These are phyloP conservation scores for Potorous gilbertii DNA, from an alignment of 2,797 vertebrate genomes.

Conservation along the genomic window DNA sequence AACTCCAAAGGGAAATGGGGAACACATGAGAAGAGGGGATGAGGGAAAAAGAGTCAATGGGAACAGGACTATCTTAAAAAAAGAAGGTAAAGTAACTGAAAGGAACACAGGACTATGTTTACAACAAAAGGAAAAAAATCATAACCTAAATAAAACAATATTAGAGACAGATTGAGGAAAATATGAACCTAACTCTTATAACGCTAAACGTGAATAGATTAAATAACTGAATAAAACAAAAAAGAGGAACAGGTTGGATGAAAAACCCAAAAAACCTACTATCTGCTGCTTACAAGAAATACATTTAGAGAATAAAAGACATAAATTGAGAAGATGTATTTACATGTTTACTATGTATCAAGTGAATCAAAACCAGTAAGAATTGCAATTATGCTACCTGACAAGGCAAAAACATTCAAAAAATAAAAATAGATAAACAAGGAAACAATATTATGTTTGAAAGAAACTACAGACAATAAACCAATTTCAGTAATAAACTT, in stretches of 20 bases:
- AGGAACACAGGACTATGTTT: not conserved
- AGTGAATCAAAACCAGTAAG: not conserved
- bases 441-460: not conserved
- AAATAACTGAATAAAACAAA: not conserved
- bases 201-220: not conserved
- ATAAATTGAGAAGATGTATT: not conserved
- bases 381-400: not conserved
- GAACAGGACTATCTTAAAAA: not conserved
- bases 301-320: not conserved
- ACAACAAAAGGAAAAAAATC: not conserved
- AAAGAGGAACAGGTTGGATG: not conserved
- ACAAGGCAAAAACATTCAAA: not conserved
- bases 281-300: not conserved
- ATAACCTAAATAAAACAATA: not conserved
- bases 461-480: not conserved
- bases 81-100: too few species aligned
- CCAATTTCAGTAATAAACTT: not conserved
- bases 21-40: not conserved
- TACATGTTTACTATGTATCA: not conserved
- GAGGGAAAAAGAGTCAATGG: not conserved
- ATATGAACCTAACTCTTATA: not conserved
- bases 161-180: not conserved
- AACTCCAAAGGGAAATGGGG: not conserved
- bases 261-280: not conserved
- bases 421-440: not conserved